Conservation (phyloP, 2,888 invertebrate genomes). For the Phytoseiulus persimilis region DNA sequence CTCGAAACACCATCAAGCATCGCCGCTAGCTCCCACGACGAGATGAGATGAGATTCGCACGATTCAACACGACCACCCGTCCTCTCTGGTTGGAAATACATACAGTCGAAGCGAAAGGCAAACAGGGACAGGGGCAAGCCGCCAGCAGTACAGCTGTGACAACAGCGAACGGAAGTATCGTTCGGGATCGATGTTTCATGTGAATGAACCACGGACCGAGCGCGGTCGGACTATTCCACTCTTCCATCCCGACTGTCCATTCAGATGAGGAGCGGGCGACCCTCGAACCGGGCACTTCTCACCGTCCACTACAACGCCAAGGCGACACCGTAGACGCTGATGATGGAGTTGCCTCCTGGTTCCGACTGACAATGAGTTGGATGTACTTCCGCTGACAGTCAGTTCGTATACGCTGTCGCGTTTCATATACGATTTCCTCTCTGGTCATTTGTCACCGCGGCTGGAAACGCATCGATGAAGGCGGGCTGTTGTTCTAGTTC, state of each 20-base stretch:
- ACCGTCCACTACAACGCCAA: not conserved
- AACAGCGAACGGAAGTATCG: not conserved
- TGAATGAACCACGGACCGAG: not conserved
- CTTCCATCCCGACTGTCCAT: not conserved
- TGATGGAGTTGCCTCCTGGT: too few species aligned
- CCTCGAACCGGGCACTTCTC: too few species aligned
- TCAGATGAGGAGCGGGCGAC: not conserved
- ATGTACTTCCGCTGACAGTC: not conserved
- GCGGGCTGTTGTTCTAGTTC: too few species aligned
- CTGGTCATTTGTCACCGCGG: not conserved
- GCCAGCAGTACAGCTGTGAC: not conserved
- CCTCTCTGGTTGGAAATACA: not conserved
- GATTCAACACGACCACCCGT: not conserved
- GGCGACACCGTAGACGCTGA: not conserved
- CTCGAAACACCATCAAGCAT: too few species aligned
- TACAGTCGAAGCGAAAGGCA: not conserved
- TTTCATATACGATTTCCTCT: not conserved
- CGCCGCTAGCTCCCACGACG: too few species aligned
- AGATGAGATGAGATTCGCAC: too few species aligned
- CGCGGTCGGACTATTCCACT: not conserved
- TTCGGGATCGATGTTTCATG: not conserved
- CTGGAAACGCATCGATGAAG: not conserved
- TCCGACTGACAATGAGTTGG: not conserved
- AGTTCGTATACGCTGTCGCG: not conserved
- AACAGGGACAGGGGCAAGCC: not conserved